Base-by-base conservation (phyloP, 2,113 vertebrate species). In the Todiramphus chloris region DNA sequence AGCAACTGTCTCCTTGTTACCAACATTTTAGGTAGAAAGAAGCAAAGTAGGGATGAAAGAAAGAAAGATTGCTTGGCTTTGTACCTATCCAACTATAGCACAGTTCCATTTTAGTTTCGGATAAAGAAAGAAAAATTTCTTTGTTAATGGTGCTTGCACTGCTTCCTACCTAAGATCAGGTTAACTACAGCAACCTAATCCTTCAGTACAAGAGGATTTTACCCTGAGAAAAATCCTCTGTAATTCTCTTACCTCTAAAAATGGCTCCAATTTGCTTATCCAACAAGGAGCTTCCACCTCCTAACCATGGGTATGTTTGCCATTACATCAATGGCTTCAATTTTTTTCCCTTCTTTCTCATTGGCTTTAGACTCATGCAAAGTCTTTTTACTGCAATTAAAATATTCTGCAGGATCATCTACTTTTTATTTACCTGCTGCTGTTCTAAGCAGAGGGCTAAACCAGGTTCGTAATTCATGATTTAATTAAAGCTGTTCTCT, bases 191-290 rank as follows among this genome's bases (percentile, higher is more conserved):
- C 48, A 67, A 35, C 30, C 69, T 89, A 89, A 91, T 79, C 56
- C 80, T 94, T 84, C 62, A 87, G 3, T 17, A 31, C 44, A 84
- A 87, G n/a, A 87, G 46, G 43, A 91, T 89, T 95, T 94, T 79
- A 76, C 23, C 16, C 48, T 50, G 44, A 82, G 62, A 87, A 96
- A 79, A 96, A 87, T 84, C 63, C 25, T 83, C 13, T 27, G 17
- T 78, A 89, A 92, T 89, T 94, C 39, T 84, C 46, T 91, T 87
- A 73, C 33, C 35, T 76, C 62, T 91, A 50, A 62, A 89, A 94
- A 93, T 62, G 62, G 19, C n/a, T 82, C 18, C 67, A 53, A 37
- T 35, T 62, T 41, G 28, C 53, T 82, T 68, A 82, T 17, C 2
- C 3, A 53, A 74, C n/a, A 48, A 56, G 16, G 11, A 82, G 5